Evolutionary conservation across 2,797 vertebrate species (phyloP), one percentile per base, ranked within the genome.

Genomic region (Manis crassicaudata): DNA sequence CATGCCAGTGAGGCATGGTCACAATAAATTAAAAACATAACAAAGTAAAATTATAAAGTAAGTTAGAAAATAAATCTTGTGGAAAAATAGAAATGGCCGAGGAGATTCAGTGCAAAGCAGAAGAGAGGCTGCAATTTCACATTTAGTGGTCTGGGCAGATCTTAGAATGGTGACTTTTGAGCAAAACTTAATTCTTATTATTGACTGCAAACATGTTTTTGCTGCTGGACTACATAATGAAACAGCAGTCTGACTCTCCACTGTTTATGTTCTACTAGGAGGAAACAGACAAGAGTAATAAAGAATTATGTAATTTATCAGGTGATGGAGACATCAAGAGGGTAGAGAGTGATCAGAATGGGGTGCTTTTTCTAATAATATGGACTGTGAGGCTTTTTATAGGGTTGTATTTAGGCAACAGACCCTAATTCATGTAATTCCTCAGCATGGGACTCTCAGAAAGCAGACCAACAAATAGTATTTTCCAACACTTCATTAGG

Each of bases 371-470:
- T 77, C 29, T 40, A 18, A 35, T 94, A 50, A 95, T 40, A n/a
- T 65, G 18, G 40, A 40, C 40, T 72, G 54, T 73, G 35, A 93
- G 50, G 14, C 0, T 29, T 79, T 93, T 93, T 50, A 92, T 92
- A 84, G 77, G 52, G 76, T 83, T 46, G 25, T 58, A 81, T 85
- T 95, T 90, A 60, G 62, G 29, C 58, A 70, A 50, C 9, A 89
- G 58, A 83, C 54, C 14, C 20, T 72, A 92, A 95, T 76, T 92
- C 63, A 93, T 70, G 7, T 46, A 68, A 68, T 73, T 93, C 14
- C 12, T 77, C 35, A 68, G 56, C 2, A 46, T 5, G 35, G 50
- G 52, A n/a, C 18, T 23, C 5, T 5, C 35, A 80, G 46, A 92
- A 94, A 37, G 67, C 35, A 79, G 27, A 87, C 25, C 6, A n/a